phyloP scores from a whole-genome alignment of 1,140 invertebrate species.

The Araneus ventricosus region DNA sequence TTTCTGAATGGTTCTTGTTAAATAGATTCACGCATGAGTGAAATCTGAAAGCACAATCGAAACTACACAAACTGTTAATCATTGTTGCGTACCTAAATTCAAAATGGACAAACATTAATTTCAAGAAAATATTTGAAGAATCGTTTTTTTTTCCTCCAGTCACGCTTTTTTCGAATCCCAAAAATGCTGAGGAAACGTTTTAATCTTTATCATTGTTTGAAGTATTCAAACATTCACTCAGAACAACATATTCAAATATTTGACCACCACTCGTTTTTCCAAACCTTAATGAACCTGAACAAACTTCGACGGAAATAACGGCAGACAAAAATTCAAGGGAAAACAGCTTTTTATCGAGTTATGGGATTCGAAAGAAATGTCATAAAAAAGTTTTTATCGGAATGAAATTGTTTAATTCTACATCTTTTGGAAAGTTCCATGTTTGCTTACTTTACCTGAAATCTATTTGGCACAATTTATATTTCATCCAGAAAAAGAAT shows the following conservation, averaged over 20 bases:
- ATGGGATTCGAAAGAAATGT: neutral
- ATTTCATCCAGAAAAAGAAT: slow-evolving; percentile 56
- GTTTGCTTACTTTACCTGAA: slow-evolving; percentile 57
- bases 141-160: neutral
- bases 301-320: slow-evolving; percentile 30
- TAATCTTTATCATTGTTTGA: slow-evolving; percentile 26
- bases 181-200: neutral
- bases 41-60: neutral
- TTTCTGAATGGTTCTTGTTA: neutral
- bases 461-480: slow-evolving; percentile 55
- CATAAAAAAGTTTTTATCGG: slow-evolving; percentile 31
- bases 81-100: slow-evolving; percentile 21
- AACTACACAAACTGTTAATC: neutral
- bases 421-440: slow-evolving; percentile 55
- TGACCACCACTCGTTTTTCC: slow-evolving; percentile 38
- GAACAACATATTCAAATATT: slow-evolving; percentile 48
- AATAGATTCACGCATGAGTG: neutral
- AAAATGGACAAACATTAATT: slow-evolving; percentile 22
- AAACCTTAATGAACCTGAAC: slow-evolving; percentile 30
- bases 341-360: slow-evolving; percentile 56
- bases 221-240: slow-evolving; percentile 10
- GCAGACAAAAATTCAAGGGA: slow-evolving; percentile 11
- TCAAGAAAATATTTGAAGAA: slow-evolving; percentile 35
- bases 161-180: neutral
- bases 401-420: slow-evolving; percentile 60